phyloP scores from a whole-genome alignment of 2,888 invertebrate genomes.

The Harpalus rufipes region DNA sequence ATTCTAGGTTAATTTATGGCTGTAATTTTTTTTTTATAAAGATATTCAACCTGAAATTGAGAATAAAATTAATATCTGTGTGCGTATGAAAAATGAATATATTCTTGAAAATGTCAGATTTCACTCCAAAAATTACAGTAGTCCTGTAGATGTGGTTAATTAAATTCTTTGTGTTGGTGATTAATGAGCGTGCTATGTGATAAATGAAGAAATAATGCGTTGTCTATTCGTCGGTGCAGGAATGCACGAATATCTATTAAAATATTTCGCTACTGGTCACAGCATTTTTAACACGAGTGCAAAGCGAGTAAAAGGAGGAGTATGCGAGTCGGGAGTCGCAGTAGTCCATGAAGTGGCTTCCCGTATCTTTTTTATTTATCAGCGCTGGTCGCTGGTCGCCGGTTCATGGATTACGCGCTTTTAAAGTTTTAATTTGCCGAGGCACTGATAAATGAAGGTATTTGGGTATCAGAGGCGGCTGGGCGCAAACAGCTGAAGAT shows the following conservation, averaged over 20 bases:
- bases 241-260: conserved; percentile 57
- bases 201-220: conserved; percentile 53
- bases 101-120: conserved; percentile 7
- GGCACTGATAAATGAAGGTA: conserved; percentile 66
- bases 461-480: conserved; percentile 52
- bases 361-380: conserved; percentile 64
- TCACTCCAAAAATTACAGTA: neutral
- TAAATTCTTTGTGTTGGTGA: conserved; percentile 38
- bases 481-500: conserved; percentile 28
- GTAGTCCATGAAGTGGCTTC: conserved; percentile 46
- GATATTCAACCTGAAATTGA: no score
- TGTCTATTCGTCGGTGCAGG: conserved; percentile 35
- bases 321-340: neutral
- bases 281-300: conserved; percentile 60
- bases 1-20: no score
- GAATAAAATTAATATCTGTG: no score
- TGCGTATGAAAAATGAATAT: neutral
- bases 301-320: conserved; percentile 52
- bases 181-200: conserved; percentile 53
- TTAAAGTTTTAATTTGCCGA: conserved; percentile 66
- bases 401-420: conserved; percentile 66
- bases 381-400: conserved; percentile 51
- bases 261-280: conserved; percentile 65
- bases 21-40: no score
- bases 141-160: conserved; percentile 21